Conservation (phyloP, 2,113 vertebrate species). For the Paracanthobrama guichenoti region DNA sequence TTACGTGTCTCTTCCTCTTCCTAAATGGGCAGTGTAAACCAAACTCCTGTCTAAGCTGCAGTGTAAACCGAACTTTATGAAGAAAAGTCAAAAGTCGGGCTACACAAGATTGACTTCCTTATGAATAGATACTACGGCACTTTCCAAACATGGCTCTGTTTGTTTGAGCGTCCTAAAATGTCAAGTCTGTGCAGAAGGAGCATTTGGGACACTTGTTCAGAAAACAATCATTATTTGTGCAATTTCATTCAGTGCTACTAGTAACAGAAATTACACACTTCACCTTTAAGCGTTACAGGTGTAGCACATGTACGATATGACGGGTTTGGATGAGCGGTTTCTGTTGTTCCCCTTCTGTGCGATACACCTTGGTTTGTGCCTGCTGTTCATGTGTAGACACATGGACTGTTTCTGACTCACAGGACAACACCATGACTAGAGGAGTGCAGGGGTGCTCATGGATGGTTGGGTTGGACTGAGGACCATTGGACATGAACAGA, state of each 20-base stretch:
- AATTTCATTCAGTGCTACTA: not conserved
- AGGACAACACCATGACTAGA: slow-evolving; percentile 64
- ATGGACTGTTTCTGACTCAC: slow-evolving; percentile 51
- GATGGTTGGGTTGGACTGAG: slow-evolving; percentile 62
- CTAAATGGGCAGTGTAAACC: not conserved
- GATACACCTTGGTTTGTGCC: slow-evolving; percentile 56
- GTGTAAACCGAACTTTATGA: not conserved
- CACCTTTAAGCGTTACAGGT: slow-evolving; percentile 10
- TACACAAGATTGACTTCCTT: not conserved
- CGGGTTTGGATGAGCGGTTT: not conserved
- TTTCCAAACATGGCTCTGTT: not conserved
- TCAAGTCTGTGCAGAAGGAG: not conserved
- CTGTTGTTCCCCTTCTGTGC: slow-evolving; percentile 28
- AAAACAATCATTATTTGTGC: not conserved
- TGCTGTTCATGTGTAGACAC: slow-evolving; percentile 53
- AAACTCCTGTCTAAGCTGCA: not conserved
- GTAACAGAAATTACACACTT: slow-evolving; percentile 14
- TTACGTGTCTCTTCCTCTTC: not conserved
- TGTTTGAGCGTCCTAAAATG: no score
- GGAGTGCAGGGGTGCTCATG: slow-evolving; percentile 58
- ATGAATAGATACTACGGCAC: not conserved
- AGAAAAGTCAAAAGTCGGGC: not conserved
- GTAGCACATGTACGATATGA: not conserved
- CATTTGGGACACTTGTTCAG: not conserved
- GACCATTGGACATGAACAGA: slow-evolving; percentile 53